Evolutionary conservation across 2,797 vertebrate genomes (phyloP).

Genomic region (Cephalopachus bancanus): DNA sequence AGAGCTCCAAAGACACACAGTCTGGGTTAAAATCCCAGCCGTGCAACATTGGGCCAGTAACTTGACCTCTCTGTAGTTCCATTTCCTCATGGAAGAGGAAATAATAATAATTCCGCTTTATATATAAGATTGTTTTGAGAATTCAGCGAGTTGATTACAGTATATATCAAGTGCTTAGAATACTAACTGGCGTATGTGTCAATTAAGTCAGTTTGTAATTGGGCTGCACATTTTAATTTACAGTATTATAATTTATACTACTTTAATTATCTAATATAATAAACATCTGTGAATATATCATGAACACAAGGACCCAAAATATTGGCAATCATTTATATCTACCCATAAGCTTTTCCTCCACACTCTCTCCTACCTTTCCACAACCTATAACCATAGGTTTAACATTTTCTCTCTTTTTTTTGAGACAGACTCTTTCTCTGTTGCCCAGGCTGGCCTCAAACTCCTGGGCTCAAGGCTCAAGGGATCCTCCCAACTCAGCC

Average conservation of each 20-base stretch:
- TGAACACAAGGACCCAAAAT: not conserved
- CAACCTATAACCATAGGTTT: not conserved
- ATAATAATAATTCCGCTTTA: not conserved
- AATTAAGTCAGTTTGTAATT: constrained; percentile 26
- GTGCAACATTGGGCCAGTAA: not conserved
- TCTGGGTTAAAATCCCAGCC: not conserved
- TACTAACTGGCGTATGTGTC: not conserved
- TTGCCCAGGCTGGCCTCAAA: not conserved
- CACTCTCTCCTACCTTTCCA: not conserved
- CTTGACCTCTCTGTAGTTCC: not conserved
- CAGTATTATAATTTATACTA: not conserved
- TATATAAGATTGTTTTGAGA: not conserved
- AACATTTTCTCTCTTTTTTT: not conserved
- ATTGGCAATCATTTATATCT: not conserved
- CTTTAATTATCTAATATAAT: not conserved
- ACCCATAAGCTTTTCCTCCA: too few relatives aligned
- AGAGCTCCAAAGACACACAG: not conserved
- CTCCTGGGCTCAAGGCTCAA: not conserved
- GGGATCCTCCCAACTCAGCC: not conserved
- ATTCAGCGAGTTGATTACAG: not conserved
- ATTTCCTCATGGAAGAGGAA: not conserved
- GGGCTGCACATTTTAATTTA: not conserved
- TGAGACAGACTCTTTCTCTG: not conserved
- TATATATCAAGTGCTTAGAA: not conserved
- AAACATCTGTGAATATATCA: not conserved